Percentiles rank a stretch among this genome's conserved stretches.
Evolutionary conservation across 2,888 invertebrate species (phyloP).

Genomic region (Acanthosepion esculentum): DNA sequence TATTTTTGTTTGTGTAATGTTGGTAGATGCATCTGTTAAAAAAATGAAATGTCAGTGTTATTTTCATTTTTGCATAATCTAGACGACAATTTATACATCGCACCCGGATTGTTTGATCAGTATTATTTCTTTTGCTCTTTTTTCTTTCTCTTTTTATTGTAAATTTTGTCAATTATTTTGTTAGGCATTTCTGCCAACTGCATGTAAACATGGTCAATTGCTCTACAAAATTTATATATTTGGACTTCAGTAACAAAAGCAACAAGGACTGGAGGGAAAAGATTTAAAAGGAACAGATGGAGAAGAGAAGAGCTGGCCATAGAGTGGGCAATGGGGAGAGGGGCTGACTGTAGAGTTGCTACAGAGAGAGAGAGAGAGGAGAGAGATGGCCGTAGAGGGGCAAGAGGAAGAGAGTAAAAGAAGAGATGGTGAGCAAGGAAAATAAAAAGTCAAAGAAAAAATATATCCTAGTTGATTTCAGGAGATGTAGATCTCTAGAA

Average conservation of each 20-base stretch:
- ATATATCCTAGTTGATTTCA: not conserved
- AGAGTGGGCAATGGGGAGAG: not conserved
- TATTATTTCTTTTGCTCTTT: too few relatives aligned
- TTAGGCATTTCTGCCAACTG: too few relatives aligned
- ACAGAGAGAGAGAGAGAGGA: rapidly evolving
- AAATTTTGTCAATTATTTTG: too few relatives aligned
- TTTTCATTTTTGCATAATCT: too few relatives aligned
- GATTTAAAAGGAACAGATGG: not conserved
- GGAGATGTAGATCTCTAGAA: not conserved
- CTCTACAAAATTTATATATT: not conserved
- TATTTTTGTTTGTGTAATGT: too few relatives aligned
- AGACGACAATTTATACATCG: too few relatives aligned
- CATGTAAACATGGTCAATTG: too few relatives aligned
- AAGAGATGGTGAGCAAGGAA: not conserved
- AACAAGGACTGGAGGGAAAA: not conserved
- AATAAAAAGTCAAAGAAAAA: not conserved
- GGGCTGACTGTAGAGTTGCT: too few relatives aligned
- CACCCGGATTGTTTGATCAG: too few relatives aligned
- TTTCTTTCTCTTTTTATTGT: too few relatives aligned
- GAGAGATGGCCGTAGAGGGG: not conserved
- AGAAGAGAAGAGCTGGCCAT: not conserved
- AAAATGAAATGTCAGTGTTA: too few relatives aligned
- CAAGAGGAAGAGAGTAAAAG: not conserved
- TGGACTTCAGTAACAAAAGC: not conserved
- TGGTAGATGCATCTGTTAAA: too few relatives aligned